phyloP scores from a whole-genome alignment of 2,888 invertebrate genomes.

The Tolmerus cingulatus region DNA sequence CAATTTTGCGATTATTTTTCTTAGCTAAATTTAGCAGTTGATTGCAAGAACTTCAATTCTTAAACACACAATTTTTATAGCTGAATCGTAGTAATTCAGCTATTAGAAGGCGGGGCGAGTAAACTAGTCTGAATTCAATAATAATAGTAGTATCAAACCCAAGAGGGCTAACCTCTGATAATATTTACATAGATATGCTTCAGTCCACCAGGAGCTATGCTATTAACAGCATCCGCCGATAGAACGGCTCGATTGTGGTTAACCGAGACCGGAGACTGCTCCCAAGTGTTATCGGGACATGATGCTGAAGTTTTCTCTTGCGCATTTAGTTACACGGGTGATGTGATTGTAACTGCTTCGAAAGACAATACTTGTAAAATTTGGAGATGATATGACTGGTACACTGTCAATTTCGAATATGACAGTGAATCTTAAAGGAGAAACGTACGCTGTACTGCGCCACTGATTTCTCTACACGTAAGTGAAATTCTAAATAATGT shows the following conservation, averaged over 20 bases:
- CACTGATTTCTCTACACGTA: background rate
- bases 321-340: conserved; percentile 80
- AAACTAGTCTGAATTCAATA: background rate
- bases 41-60: background rate
- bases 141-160: background rate
- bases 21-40: no score
- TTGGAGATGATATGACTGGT: conserved; percentile 81
- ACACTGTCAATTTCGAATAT: conserved; percentile 55
- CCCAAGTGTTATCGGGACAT: conserved; percentile 79
- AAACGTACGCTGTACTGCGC: background rate
- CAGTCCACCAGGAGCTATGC: conserved; percentile 77
- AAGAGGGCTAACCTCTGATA: background rate
- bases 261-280: conserved; percentile 71
- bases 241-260: conserved; percentile 77
- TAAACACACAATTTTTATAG: no score
- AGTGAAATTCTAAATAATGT: background rate
- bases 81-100: no score
- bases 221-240: conserved; percentile 81
- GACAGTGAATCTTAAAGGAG: conserved; percentile 11
- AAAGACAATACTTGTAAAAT: conserved; percentile 84
- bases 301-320: conserved; percentile 84
- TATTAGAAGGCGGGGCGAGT: no score
- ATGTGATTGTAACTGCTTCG: conserved; percentile 80
- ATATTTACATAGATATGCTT: conserved; percentile 75
- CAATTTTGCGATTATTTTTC: no score